phyloP scores from a whole-genome alignment of 2,113 vertebrate species.

The Chascanopsetta lugubris region DNA sequence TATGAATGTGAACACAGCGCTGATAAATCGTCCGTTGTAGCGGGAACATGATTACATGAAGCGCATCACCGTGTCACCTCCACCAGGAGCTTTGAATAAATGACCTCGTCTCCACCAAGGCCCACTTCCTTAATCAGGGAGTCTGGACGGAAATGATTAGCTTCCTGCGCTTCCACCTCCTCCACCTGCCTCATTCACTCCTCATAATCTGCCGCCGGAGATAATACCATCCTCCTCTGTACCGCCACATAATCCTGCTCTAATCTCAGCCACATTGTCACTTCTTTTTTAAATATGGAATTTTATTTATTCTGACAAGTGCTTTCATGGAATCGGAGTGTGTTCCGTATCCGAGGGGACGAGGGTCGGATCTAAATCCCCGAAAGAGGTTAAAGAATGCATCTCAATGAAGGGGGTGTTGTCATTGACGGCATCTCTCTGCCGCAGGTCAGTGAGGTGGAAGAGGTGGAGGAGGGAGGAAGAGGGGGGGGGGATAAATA shows the following conservation, averaged over 20 bases:
- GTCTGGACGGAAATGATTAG: slow-evolving; percentile 75
- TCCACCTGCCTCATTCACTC: slow-evolving; percentile 46
- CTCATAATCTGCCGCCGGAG: slow-evolving; percentile 70
- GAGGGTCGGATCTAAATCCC: slow-evolving; percentile 74
- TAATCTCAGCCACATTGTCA: slow-evolving; percentile 60
- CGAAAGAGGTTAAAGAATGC: slow-evolving; percentile 47
- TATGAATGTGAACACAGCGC: slow-evolving; percentile 53
- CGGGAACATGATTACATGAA: slow-evolving; percentile 75
- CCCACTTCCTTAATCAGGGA: slow-evolving; percentile 77
- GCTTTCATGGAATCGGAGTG: slow-evolving; percentile 50
- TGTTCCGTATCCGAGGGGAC: slow-evolving; percentile 57
- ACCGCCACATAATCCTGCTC: slow-evolving; percentile 56
- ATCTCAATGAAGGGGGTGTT: slow-evolving; percentile 25
- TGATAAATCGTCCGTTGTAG: slow-evolving; percentile 73
- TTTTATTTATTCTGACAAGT: slow-evolving; percentile 69
- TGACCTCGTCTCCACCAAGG: slow-evolving; percentile 70
- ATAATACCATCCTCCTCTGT: slow-evolving; percentile 68
- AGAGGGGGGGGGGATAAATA: slow-evolving; percentile 53
- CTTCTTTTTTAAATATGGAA: slow-evolving; percentile 46
- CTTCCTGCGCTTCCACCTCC: slow-evolving; percentile 54
- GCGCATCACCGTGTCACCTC: slow-evolving; percentile 69
- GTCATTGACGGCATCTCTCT: slow-evolving; percentile 53
- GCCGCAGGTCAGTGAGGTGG: slow-evolving; percentile 52
- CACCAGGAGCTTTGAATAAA: slow-evolving; percentile 74
- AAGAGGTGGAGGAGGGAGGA: not conserved